Evolutionary conservation across 2,113 vertebrate genomes (phyloP).

Genomic region (Tragelaphus strepsiceros): DNA sequence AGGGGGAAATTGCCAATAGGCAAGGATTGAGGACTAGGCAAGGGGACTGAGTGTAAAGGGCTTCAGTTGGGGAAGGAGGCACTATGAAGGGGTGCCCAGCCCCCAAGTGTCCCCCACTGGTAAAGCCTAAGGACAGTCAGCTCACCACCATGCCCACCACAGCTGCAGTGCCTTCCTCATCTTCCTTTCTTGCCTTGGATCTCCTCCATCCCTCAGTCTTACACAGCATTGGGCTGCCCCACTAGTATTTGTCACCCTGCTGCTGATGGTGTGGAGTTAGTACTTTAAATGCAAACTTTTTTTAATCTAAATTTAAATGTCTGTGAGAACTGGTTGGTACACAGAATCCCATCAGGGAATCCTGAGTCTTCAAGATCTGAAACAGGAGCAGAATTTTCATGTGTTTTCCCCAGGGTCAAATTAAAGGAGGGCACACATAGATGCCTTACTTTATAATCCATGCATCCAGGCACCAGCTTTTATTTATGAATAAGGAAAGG

Average conservation of each 20-base stretch:
- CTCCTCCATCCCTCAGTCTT: neutral
- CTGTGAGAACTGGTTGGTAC: neutral
- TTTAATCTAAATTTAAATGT: neutral
- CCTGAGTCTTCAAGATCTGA: neutral
- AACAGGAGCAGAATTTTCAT: neutral
- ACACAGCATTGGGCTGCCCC: neutral
- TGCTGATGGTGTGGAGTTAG: neutral
- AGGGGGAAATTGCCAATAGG: neutral
- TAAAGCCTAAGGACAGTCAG: neutral
- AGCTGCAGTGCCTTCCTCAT: neutral
- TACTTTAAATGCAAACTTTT: neutral
- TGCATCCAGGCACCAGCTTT: neutral
- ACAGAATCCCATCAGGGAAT: neutral
- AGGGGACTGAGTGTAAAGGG: neutral
- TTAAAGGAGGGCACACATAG: neutral
- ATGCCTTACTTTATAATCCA: no score
- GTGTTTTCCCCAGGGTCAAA: neutral
- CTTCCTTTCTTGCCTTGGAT: neutral
- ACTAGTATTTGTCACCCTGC: neutral
- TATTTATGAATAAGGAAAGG: neutral
- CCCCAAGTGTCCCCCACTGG: no score
- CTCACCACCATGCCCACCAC: neutral
- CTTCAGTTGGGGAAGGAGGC: neutral
- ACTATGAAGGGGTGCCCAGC: neutral
- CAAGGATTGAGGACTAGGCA: neutral